These are phyloP conservation scores for Nephrocerus scutellatus DNA, from an alignment of 2,888 invertebrate genomes.

Conservation along the genomic window DNA sequence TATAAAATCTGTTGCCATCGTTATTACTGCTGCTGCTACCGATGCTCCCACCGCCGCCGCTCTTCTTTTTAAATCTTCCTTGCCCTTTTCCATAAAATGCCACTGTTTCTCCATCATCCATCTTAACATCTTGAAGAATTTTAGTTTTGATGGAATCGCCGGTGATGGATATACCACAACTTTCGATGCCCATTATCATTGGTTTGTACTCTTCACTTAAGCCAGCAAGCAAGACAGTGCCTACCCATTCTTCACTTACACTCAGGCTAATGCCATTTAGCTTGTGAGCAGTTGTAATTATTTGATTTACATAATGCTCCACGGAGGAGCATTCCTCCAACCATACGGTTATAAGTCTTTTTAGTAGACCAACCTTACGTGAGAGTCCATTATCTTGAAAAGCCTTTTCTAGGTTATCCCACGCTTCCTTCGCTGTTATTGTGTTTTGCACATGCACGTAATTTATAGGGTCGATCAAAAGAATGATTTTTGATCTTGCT, in stretches of 20 bases:
- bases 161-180: conserved; percentile 25
- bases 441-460: conserved; percentile 28
- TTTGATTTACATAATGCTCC: conserved; percentile 29
- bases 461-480: conserved; percentile 22
- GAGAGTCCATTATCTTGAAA: conserved; percentile 33
- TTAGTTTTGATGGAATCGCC: conserved; percentile 32
- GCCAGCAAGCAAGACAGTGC: conserved; percentile 30
- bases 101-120: no score
- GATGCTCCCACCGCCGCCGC: no score
- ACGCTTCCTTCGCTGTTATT: conserved; percentile 26
- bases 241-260: conserved; percentile 26
- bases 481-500: conserved; percentile 14
- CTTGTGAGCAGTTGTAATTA: conserved; percentile 30
- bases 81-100: no score
- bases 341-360: conserved; percentile 20
- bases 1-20: no score
- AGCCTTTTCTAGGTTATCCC: conserved; percentile 25
- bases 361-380: conserved; percentile 28
- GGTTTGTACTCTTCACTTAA: conserved; percentile 30
- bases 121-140: conserved; percentile 25
- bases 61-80: no score
- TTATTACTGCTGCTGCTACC: no score
- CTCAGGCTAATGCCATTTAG: conserved; percentile 25
- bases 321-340: conserved; percentile 24
- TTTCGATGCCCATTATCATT: conserved; percentile 28